Evolutionary conservation across 2,113 vertebrate species (phyloP), one percentile per base, ranked within the genome.

Genomic region (Zapus hudsonius): DNA sequence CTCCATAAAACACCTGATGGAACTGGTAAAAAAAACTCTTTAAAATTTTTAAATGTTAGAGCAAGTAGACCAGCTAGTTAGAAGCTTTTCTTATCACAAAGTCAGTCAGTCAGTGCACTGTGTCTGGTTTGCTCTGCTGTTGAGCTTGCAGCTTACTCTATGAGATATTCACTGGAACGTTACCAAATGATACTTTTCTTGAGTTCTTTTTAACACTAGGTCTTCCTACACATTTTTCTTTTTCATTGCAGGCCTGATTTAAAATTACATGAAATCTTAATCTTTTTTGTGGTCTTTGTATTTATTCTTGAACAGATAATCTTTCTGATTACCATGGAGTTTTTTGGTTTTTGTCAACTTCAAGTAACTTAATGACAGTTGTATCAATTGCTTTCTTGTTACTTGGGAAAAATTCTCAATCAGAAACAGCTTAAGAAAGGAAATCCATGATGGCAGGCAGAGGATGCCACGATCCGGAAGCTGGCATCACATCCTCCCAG

Each of bases 1-100:
- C 31, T 98, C 99, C 83, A 98, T 99, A 97, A 99, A 98, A 92
- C 99, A 99, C 93, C 98, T 99, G 27, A 98, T 98, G 95, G 99
- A 99, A 96, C 97, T 99, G 99, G 99, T 99, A 98, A 98, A 91
- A 85, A 80, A 25, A 2, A 33, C 17, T 38, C 29, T n/a, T 17
- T 47, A 8, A 8, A 47, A 52, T 52, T 52, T 15, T 52, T 52
- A 52, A 52, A 15, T 70, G 15, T 67, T 90, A 52, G 9, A 75
- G 44, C 9, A 52, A 59, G 0, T 31, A 76, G 79, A 29, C 47
- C 20, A 63, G 44, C 81, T 83, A 17, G 40, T 47, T 47, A n/a
- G 22, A 47, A 83, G 63, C 7, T 66, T 33, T 42, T n/a, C 33
- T 73, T 67, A 52, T 20, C 42, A 7, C 22, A 70, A n/a, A 52